Evolutionary conservation across 1,140 invertebrate species (phyloP).

Genomic region (Scaptodrosophila lebanonensis): DNA sequence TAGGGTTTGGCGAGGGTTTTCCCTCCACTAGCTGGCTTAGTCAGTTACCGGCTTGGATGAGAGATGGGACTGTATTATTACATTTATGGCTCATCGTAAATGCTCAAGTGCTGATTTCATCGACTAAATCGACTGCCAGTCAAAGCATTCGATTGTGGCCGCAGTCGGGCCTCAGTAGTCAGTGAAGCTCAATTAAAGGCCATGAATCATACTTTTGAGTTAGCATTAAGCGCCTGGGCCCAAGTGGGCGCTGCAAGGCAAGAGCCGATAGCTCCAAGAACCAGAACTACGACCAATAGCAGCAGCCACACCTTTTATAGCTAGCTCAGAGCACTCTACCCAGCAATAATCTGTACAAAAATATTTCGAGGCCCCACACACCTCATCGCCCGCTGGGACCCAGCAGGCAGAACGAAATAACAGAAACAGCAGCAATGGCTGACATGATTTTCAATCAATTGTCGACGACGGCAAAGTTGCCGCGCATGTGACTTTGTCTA

Average conservation of each 20-base stretch:
- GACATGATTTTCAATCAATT: slow-evolving; percentile 49
- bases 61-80: slow-evolving; percentile 8
- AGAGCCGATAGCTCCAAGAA: slow-evolving; percentile 7
- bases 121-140: slow-evolving; percentile 10
- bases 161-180: no score
- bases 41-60: slow-evolving; percentile 19
- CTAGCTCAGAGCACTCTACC: slow-evolving; percentile 3
- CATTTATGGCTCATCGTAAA: no score
- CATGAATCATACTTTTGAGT: slow-evolving; percentile 54
- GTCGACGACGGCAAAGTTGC: slow-evolving; percentile 17
- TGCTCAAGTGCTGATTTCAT: slow-evolving; percentile 45
- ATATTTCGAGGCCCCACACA: not conserved
- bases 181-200: slow-evolving; percentile 49
- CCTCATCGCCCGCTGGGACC: slow-evolving; percentile 17
- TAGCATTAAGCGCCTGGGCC: slow-evolving; percentile 6
- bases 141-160: no score
- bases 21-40: not conserved
- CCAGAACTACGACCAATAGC: slow-evolving; percentile 46
- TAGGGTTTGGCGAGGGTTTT: not conserved
- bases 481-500: slow-evolving; percentile 55
- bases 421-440: slow-evolving; percentile 63
- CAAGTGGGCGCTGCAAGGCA: not conserved
- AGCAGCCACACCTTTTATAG: slow-evolving; percentile 46
- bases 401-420: slow-evolving; percentile 35
- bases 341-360: slow-evolving; percentile 28